Base-by-base conservation (phyloP, 2,888 invertebrate species). In the Calameuta idolon region DNA sequence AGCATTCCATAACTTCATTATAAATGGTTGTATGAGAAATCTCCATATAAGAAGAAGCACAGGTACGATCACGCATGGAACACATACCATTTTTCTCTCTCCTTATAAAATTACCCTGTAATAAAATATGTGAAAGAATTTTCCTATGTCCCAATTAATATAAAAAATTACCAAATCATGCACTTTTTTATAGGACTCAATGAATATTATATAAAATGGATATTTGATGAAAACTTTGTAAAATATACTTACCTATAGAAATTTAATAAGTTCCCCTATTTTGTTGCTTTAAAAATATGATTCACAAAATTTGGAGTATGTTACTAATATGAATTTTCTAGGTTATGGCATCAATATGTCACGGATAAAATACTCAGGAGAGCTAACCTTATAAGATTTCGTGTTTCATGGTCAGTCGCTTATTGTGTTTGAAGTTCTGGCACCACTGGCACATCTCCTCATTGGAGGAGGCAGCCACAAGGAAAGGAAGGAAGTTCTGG, bases 11-110 rank as follows among this genome's bases (percentile, higher is more conserved):
- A 95, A 95, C 82, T 95, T 95, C 76, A 96, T 90, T 75, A 97
- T 91, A 81, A 97, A 93, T 0, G 97, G 97, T 89, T 97, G 97
- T 80, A 98, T 93, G 86, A 96, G 95, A 89, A 95, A 95, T 90
- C 97, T 96, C 95, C 97, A 97, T 81, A 98, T 93, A 87, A 95
- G 96, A 23, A 98, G 93, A 73, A 97, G 92, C 80, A 97, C 92
- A 2, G 97, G 97, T 89, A 97, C 95, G 81, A 97, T 94, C 86
- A 97, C 95, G 90, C 97, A 98, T 33, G 97, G 97, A 79, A 97
- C 93, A 89, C 97, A 97, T 84, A 96, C 96, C 96, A 96, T 96
- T 71, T 71, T 71, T 5, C 31, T 71, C 30, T 12, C 31, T 71
- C 0, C 12, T 33, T 33, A 31, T 23, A 71, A 71, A 31, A 71